These are phyloP conservation scores for Cloeon dipterum DNA, from an alignment of 2,888 invertebrate genomes.

Conservation along the genomic window DNA sequence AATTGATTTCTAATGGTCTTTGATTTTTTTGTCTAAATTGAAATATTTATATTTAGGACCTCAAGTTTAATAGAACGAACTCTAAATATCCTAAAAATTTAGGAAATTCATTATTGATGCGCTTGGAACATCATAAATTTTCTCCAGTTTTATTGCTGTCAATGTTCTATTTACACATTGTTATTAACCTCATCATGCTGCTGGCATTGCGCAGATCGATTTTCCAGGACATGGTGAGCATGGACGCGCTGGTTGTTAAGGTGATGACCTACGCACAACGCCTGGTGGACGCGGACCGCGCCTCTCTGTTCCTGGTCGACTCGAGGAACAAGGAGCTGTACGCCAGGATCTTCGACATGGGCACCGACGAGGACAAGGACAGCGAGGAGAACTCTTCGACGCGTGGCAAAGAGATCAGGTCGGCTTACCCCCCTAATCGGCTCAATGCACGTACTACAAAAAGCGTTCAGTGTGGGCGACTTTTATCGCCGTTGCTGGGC, in stretches of 20 bases:
- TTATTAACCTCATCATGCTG: background rate
- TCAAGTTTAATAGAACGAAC: too few species aligned
- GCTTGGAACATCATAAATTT: too few species aligned
- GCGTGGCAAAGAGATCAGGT: slow-evolving; percentile 14
- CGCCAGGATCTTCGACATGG: slow-evolving; percentile 58
- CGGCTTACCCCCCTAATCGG: too few species aligned
- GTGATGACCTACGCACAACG: slow-evolving; percentile 65
- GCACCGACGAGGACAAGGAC: slow-evolving; percentile 12
- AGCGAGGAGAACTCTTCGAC: slow-evolving; percentile 7
- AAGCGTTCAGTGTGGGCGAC: too few species aligned
- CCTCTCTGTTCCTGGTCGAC: slow-evolving; percentile 63
- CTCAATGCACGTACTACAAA: too few species aligned
- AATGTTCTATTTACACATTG: background rate
- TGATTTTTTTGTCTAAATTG: too few species aligned
- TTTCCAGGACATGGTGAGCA: slow-evolving; percentile 69
- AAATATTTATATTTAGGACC: too few species aligned
- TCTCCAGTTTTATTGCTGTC: background rate
- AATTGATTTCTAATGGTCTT: too few species aligned
- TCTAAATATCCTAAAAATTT: background rate
- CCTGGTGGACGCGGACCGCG: slow-evolving; percentile 60
- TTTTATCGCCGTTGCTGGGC: too few species aligned
- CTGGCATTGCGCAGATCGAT: slow-evolving; percentile 39
- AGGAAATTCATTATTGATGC: background rate
- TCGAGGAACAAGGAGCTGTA: slow-evolving; percentile 47
- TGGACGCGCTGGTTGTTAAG: slow-evolving; percentile 58